Percentiles rank a stretch among this genome's conserved stretches.
phyloP scores from a whole-genome alignment of 2,888 invertebrate genomes.

The Arctia plantaginis region DNA sequence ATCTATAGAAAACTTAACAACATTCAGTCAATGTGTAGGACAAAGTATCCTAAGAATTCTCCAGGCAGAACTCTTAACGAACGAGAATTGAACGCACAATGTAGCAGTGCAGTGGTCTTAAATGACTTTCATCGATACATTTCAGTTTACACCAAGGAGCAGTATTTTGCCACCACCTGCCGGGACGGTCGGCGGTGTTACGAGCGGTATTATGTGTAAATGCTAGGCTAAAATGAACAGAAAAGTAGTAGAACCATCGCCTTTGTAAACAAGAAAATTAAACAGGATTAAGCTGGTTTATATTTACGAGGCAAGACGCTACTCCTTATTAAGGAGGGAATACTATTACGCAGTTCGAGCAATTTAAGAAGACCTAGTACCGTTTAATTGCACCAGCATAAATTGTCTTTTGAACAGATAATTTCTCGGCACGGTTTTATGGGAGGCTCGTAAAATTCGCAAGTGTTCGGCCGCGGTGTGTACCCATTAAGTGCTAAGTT shows the following conservation, averaged over 20 bases:
- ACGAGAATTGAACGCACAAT: too few relatives aligned
- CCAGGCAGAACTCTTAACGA: too few relatives aligned
- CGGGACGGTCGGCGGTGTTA: neutral
- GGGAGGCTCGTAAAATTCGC: constrained; percentile 67
- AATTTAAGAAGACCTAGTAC: constrained; percentile 77
- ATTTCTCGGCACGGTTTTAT: constrained; percentile 70
- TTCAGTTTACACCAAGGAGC: neutral
- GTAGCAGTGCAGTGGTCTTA: neutral
- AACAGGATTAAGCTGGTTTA: constrained; percentile 73
- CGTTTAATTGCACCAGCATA: constrained; percentile 78
- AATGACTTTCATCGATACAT: neutral
- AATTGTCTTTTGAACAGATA: constrained; percentile 78
- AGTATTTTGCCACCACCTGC: neutral
- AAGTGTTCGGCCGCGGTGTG: constrained; percentile 56
- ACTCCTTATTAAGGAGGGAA: constrained; percentile 74
- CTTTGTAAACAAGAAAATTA: constrained; percentile 75
- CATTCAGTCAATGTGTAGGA: neutral
- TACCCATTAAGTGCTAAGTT: constrained; percentile 48
- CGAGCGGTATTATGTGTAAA: constrained; percentile 1
- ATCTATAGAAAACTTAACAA: neutral
- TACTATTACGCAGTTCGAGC: constrained; percentile 80
- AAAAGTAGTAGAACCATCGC: constrained; percentile 42
- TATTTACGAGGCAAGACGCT: constrained; percentile 77
- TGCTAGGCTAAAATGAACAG: neutral
- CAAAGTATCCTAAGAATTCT: too few relatives aligned